Evolutionary conservation across 2,888 invertebrate species (phyloP), one percentile per base, ranked within the genome.

Genomic region (Trisateles emortualis): DNA sequence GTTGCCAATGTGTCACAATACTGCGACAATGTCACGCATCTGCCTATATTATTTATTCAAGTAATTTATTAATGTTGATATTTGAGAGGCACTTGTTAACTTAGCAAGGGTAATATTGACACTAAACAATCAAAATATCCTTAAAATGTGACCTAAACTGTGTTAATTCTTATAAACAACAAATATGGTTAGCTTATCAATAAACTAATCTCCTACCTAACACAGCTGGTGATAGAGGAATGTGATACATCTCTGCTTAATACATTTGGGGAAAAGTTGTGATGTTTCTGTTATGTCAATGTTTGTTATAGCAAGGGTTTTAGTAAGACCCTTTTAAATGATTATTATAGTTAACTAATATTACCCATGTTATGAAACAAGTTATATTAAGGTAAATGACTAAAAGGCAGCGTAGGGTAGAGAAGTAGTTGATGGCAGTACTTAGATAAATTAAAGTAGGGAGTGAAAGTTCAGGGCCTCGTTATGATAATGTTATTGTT

Each of bases 381-480:
- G 50, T 63, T 33, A 53, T 53, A 33, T 33, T 72, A 65, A 55
- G 49, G 50, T 64, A 43, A 62, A 56, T 58, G 41, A 54, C 54
- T 65, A 62, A 63, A 68, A 68, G 69, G 72, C 64, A 67, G 66
- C 64, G 24, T 66, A 59, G 56, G 17, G 32, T 68, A 65, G 65
- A 56, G 51, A 51, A 52, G 56, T 68, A 64, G 68, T 69, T 70
- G 64, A 72, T 68, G 72, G 68, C 77, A 78, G 83, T 84, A 83
- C 84, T 85, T 84, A 84, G 85, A 69, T 81, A 81, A 81, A 83
- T 82, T 78, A 78, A 81, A 47, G 53, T 74, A 72, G 53, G 50
- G 61, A 53, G 54, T 52, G 61, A 68, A 72, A 60, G 59, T 59
- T 46, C 45, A 49, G 51, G 68, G 63, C 68, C 68, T 72, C 63